A percentile compares a stretch with the other conserved stretches of the same genome.
Conservation (phyloP, 2,888 invertebrate species). For the Drosophila histrio region DNA sequence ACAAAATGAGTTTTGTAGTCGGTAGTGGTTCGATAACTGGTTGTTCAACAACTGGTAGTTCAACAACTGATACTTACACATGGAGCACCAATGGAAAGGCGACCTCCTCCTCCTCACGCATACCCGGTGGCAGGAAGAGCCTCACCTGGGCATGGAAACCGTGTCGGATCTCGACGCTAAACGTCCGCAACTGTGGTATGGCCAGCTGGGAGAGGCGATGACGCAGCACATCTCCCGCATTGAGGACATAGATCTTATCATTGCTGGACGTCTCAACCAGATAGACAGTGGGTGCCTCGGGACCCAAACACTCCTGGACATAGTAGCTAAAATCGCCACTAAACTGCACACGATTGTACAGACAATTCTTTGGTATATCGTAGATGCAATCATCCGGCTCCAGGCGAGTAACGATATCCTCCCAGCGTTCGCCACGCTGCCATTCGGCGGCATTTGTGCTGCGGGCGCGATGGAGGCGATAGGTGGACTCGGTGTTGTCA, state of each 20-base stretch:
- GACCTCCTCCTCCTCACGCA: conserved; percentile 92
- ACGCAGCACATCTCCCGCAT: conserved; percentile 88
- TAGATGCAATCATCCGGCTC: conserved; percentile 75
- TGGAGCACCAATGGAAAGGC: conserved; percentile 92
- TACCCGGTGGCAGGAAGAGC: conserved; percentile 91
- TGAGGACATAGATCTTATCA: conserved; percentile 87
- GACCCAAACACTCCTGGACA: conserved; percentile 92
- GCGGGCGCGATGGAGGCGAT: conserved; percentile 69
- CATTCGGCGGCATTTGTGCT: conserved; percentile 56
- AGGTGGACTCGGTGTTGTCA: conserved; percentile 82
- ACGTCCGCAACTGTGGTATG: conserved; percentile 90
- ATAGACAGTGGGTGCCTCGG: conserved; percentile 88
- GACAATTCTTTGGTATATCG: conserved; percentile 86
- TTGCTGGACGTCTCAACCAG: conserved; percentile 87
- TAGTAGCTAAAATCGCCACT: conserved; percentile 87
- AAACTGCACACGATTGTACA: conserved; percentile 88
- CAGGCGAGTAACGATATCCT: conserved; percentile 61
- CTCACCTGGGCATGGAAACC: conserved; percentile 90
- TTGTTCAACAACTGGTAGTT: too few species aligned
- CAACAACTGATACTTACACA: conserved; percentile 87
- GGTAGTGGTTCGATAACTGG: too few species aligned
- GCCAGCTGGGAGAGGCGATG: conserved; percentile 88
- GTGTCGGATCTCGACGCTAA: conserved; percentile 87
- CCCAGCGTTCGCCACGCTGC: conserved; percentile 61
- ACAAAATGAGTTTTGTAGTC: too few species aligned